phyloP scores from a whole-genome alignment of 2,113 vertebrate species.

The Pogonocichla stellata region DNA sequence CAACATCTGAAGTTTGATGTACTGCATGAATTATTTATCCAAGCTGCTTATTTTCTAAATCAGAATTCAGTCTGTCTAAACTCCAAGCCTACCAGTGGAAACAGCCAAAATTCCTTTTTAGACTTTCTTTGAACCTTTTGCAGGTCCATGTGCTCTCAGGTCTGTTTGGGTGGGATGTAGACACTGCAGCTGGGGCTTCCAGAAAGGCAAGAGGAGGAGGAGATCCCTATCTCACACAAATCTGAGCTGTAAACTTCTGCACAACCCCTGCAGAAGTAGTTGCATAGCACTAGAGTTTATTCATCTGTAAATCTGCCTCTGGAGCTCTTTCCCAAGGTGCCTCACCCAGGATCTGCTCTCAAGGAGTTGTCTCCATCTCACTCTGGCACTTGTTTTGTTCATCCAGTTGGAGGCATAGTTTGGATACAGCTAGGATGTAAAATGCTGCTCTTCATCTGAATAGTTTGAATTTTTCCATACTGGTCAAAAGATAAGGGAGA shows the following conservation, averaged over 20 bases:
- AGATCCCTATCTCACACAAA: background rate
- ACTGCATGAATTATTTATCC: background rate
- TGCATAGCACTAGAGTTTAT: background rate
- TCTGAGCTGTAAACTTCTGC: background rate
- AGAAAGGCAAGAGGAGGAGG: background rate
- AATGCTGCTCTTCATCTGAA: background rate
- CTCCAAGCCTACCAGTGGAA: background rate
- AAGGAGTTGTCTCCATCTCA: accelerated
- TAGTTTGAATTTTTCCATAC: background rate
- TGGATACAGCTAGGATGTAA: background rate
- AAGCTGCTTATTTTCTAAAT: background rate
- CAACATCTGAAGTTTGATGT: background rate
- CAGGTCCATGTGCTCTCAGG: background rate
- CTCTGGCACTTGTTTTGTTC: background rate
- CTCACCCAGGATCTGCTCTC: background rate
- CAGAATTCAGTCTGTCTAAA: background rate
- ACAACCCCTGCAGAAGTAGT: background rate
- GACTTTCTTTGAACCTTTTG: background rate
- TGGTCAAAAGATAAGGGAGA: background rate
- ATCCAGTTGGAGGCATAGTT: background rate
- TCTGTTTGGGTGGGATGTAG: background rate
- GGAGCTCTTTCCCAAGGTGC: background rate
- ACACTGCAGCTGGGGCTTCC: background rate
- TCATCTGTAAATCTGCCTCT: background rate
- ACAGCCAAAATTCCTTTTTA: background rate